Conservation (phyloP, 2,113 vertebrate species). For the Galemys pyrenaicus region DNA sequence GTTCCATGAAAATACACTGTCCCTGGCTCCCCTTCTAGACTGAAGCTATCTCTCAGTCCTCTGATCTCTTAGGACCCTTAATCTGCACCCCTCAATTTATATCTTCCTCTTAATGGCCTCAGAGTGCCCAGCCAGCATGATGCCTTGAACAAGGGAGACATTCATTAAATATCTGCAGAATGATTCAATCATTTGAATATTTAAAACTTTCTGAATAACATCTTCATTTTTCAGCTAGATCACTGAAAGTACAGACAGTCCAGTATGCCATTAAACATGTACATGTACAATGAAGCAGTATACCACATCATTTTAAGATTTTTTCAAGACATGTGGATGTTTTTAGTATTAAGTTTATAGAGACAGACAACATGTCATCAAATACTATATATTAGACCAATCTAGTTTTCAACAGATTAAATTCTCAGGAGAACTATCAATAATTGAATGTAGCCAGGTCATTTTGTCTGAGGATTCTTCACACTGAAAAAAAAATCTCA, state of each 20-base stretch:
- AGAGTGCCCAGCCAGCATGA: not conserved
- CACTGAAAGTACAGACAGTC: not conserved
- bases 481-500: not conserved
- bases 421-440: not conserved
- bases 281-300: not conserved
- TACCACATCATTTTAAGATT: not conserved
- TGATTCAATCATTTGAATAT: not conserved
- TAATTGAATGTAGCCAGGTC: not conserved
- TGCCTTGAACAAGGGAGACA: not conserved
- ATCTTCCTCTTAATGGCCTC: not conserved
- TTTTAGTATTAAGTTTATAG: conserved; percentile 26
- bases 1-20: not conserved
- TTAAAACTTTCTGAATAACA: not conserved
- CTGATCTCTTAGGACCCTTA: not conserved
- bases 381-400: not conserved
- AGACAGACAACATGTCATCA: not conserved
- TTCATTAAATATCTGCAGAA: not conserved
- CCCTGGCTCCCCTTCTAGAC: not conserved
- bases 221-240: not conserved
- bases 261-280: conserved; percentile 20
- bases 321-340: not conserved
- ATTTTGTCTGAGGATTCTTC: not conserved
- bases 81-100: not conserved
- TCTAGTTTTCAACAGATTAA: not conserved
- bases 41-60: not conserved